Evolutionary conservation across 2,797 vertebrate species (phyloP).

Genomic region (Tangara arthus): DNA sequence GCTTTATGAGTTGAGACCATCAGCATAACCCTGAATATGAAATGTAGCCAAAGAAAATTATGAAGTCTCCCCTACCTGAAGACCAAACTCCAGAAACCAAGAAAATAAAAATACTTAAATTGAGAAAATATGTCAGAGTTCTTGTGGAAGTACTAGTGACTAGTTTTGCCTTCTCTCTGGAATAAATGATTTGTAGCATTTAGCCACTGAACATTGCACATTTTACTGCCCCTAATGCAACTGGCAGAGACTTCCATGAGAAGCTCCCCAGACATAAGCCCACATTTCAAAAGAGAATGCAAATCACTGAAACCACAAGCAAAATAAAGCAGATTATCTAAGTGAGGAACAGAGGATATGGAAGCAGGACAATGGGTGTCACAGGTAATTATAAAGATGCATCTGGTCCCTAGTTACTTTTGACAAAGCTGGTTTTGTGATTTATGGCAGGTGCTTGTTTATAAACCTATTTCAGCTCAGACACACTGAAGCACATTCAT

Average conservation of each 20-base stretch:
- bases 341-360: constrained; percentile 43
- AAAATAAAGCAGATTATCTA: constrained; percentile 52
- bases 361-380: constrained; percentile 70
- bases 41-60: neutral
- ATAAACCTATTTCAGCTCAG: constrained; percentile 77
- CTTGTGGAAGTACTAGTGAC: neutral
- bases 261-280: neutral
- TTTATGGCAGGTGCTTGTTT: constrained; percentile 81
- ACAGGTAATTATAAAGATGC: constrained; percentile 80
- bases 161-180: neutral
- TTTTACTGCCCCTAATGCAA: neutral
- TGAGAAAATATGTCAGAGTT: neutral
- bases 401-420: constrained; percentile 77
- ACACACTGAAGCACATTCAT: constrained; percentile 75
- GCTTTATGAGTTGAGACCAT: neutral
- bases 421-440: constrained; percentile 80
- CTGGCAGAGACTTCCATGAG: neutral
- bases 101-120: neutral
- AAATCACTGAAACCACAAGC: constrained; percentile 20
- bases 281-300: constrained; percentile 3
- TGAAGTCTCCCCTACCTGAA: neutral
- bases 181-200: neutral
- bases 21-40: neutral
- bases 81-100: neutral
- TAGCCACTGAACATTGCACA: neutral